These are phyloP conservation scores for Sinosuthora webbiana DNA, from an alignment of 2,113 vertebrate species.

Conservation along the genomic window DNA sequence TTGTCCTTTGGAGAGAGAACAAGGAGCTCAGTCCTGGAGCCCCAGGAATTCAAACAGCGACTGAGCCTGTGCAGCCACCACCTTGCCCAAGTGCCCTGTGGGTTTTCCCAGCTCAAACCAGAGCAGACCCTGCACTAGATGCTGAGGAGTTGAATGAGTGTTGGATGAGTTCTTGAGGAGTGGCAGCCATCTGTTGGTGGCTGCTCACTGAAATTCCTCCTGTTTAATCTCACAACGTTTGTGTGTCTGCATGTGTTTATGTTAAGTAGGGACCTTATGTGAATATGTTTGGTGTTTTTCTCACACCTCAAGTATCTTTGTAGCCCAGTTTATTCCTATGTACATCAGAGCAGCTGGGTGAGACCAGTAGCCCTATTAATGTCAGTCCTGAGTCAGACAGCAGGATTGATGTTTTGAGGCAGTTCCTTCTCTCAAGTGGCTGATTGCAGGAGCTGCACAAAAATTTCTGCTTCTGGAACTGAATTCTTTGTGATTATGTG, in stretches of 20 bases:
- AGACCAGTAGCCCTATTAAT: background rate
- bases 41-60: background rate
- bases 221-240: rapidly evolving
- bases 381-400: background rate
- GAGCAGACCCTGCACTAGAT: background rate
- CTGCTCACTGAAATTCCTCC: background rate
- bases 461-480: background rate
- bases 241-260: background rate
- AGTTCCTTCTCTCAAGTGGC: background rate
- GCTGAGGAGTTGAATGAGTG: background rate
- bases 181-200: background rate
- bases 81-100: rapidly evolving
- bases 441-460: background rate
- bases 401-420: background rate
- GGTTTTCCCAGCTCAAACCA: background rate
- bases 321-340: background rate
- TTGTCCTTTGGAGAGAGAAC: background rate
- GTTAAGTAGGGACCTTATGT: background rate
- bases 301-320: background rate
- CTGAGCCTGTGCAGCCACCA: background rate
- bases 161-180: background rate
- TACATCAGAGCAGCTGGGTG: background rate
- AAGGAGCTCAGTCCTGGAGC: background rate
- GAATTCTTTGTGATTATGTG: background rate
- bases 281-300: background rate